Evolutionary conservation across 2,888 invertebrate species (phyloP).

Genomic region (Lasioglossum vierecki): DNA sequence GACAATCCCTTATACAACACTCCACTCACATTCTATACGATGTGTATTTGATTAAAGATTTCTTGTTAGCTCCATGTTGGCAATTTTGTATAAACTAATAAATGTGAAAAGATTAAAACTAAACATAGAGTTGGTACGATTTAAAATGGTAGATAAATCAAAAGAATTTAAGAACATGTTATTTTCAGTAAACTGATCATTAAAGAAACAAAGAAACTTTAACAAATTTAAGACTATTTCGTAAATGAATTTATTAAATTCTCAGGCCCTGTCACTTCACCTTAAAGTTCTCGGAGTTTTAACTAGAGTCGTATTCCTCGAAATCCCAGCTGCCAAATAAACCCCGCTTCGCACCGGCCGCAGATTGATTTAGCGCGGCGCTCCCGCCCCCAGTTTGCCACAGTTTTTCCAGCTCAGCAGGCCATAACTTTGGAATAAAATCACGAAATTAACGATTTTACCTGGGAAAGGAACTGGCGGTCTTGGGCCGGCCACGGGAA

Average conservation of each 20-base stretch:
- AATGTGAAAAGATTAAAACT: neutral
- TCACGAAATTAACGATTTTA: conserved; percentile 4
- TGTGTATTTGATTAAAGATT: neutral
- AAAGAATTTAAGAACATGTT: no score
- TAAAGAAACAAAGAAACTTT: no score
- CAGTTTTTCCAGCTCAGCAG: conserved; percentile 5
- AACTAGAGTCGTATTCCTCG: neutral
- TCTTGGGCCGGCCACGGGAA: neutral
- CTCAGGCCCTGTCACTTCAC: neutral
- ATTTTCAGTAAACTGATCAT: no score
- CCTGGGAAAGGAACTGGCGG: neutral
- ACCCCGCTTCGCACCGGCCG: neutral
- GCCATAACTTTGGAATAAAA: neutral
- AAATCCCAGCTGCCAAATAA: neutral
- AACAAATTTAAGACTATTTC: neutral
- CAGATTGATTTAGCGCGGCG: neutral
- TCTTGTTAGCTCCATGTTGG: neutral
- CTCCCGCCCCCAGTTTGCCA: neutral
- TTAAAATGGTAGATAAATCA: no score
- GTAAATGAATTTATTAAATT: neutral
- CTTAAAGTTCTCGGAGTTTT: neutral
- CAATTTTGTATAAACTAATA: neutral
- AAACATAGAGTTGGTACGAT: no score
- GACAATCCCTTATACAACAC: neutral
- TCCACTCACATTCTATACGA: neutral